Evolutionary conservation across 1,140 invertebrate species (phyloP), one percentile per base, ranked within the genome.

Genomic region (Aricia agestis): DNA sequence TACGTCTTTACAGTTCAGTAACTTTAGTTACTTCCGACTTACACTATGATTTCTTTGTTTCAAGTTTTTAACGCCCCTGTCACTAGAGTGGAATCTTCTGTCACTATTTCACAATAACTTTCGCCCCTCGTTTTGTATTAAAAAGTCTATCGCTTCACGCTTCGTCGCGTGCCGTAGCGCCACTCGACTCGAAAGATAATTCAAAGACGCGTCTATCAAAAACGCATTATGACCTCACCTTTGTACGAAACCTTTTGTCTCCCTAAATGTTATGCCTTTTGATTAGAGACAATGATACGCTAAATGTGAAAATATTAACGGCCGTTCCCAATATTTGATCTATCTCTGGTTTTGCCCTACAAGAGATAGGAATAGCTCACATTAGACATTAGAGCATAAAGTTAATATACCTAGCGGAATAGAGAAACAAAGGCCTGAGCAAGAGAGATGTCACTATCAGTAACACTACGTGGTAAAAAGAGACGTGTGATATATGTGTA

Each of bases 111-210:
- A 52, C 45, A 52, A 52, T 15, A 52, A 52, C 45, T 52, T 52
- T 52, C 45, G 13, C 45, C 45, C 45, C 59, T 63, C 59, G 6
- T 6, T 18, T 11, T 2, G 59, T 11, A 19, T 63, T 63, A 63
- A 63, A 59, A 63, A 63, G 18, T 63, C 18, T 76, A 69, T 73
- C 65, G 31, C 11, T 70, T 79, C 42, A 76, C 78, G 68, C 72
- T 58, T 75, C 69, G 70, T 31, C 66, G 68, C 67, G 41, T 67
- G 66, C 58, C 17, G 59, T 41, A 52, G 31, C 59, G 25, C 61
- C 72, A 66, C 68, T 78, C 74, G 69, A 57, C 65, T 73, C 59
- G 78, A 80, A 80, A 80, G 78, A 80, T 80, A 80, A 75, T 68
- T 59, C 41, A 15, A 36, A 68, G 69, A 67, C 68, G 68, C 61